Evolutionary conservation across 2,113 vertebrate species (phyloP), one percentile per base, ranked within the genome.

Genomic region (Oxyruncus cristatus): DNA sequence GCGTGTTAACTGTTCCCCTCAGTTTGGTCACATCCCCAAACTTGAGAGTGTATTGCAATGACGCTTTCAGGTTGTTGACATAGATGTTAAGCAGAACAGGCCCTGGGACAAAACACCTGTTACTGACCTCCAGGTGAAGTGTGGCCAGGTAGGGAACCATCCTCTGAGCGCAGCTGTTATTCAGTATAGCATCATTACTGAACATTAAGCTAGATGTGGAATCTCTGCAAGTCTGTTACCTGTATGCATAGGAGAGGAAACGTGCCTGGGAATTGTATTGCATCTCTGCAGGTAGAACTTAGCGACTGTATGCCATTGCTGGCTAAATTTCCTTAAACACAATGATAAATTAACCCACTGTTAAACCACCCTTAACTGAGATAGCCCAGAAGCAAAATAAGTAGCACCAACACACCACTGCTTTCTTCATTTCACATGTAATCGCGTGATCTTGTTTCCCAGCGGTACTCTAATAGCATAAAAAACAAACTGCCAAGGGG

Each of bases 371-470:
- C 16, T 39, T 6, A 58, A 65, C 32, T 56, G 30, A 59, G 61
- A 33, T 24, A 70, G n/a, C 7, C 28, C 0, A 0, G 39, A 42
- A 82, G 42, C 19, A 59, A 65, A 83, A n/a, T n/a, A 26, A 61
- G 24, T 9, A 65, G 53, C 53, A 65, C 21, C 20, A 52, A 27
- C 37, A 39, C 16, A 3, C 39, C 46, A 24, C 47, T 78, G 32
- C 42, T 59, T 19, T 46, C 39, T 88, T 55, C 3, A 7, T 46
- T 76, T 44, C 23, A 5, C 7, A 12, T 0, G 3, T 32, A 46
- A 42, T 30, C 0, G 0, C 7, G 3, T 19, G 17, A 28, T 28
- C 47, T 32, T 49, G 4, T 53, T 70, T 74, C 17, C 58, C 27
- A 33, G 28, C 47, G 12, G 13, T 41, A 17, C 13, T 73, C 44